Evolutionary conservation across 2,113 vertebrate species (phyloP).

Genomic region (Nyctibius bracteatus): DNA sequence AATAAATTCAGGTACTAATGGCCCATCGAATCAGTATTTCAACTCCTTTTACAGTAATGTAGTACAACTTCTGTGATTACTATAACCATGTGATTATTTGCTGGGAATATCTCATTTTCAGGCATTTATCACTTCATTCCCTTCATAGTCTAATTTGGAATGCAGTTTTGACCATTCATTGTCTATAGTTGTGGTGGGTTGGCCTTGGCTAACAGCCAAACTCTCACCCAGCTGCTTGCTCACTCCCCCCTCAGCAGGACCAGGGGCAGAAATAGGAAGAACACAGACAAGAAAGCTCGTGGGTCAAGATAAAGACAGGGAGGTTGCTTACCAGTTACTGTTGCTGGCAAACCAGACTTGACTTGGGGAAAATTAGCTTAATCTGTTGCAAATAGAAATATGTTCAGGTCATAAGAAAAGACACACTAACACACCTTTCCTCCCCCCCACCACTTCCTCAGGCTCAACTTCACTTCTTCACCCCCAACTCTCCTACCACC

Average conservation of each 20-base stretch:
- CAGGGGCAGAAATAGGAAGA: not conserved
- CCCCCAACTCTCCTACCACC: not conserved
- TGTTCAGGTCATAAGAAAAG: not conserved
- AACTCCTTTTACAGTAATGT: not conserved
- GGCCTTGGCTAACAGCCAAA: not conserved
- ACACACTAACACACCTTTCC: not conserved
- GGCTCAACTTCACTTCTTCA: not conserved
- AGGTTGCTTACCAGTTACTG: not conserved
- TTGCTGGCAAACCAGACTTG: not conserved
- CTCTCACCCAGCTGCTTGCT: not conserved
- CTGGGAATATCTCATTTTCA: not conserved
- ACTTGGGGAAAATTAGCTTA: not conserved
- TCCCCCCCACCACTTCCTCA: not conserved
- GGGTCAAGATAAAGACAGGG: not conserved
- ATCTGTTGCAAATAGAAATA: not conserved
- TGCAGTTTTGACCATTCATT: not conserved
- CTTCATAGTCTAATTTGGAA: not conserved
- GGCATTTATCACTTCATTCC: not conserved
- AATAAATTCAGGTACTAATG: not conserved
- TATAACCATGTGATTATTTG: not conserved
- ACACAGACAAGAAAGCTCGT: not conserved
- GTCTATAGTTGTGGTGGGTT: not conserved
- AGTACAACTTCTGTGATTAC: not conserved
- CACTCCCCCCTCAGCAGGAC: not conserved
- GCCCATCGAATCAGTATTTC: not conserved